phyloP scores from a whole-genome alignment of 2,888 invertebrate genomes.

The Chrysodeixis includens region DNA sequence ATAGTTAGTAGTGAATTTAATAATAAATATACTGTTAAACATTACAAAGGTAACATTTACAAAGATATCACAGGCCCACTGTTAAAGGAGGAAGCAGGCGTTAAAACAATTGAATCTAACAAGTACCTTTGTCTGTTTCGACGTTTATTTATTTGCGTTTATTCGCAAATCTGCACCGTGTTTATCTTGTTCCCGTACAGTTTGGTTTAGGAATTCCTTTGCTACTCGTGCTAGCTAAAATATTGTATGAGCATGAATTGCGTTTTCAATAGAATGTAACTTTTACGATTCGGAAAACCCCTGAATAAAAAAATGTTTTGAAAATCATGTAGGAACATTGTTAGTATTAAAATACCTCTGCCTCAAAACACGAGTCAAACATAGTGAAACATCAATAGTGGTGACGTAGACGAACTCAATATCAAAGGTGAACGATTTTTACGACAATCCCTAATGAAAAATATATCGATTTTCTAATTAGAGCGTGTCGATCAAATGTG shows the following conservation, averaged over 20 bases:
- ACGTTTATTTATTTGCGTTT: constrained; percentile 39
- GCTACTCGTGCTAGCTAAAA: neutral
- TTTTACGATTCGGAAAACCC: too few species aligned
- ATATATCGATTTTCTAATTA: constrained; percentile 9
- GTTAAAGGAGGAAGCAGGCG: constrained; percentile 7
- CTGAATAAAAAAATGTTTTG: too few species aligned
- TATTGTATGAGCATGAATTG: neutral
- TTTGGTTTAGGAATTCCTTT: constrained; percentile 13
- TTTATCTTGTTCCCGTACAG: constrained; percentile 16
- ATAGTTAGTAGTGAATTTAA: too few species aligned
- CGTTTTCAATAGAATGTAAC: neutral
- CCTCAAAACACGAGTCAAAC: too few species aligned
- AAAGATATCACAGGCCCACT: neutral
- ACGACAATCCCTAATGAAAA: constrained; percentile 1
- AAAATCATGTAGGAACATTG: too few species aligned
- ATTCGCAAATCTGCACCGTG: constrained; percentile 17
- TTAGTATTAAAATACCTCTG: too few species aligned
- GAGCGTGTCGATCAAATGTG: constrained; percentile 2
- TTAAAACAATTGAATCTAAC: constrained; percentile 14
- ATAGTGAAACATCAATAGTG: neutral
- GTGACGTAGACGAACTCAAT: neutral
- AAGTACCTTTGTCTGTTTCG: constrained; percentile 35
- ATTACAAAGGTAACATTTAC: too few species aligned
- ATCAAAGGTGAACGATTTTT: constrained; percentile 7
- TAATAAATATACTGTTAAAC: too few species aligned